A percentile compares a stretch with the other conserved stretches of the same genome.
phyloP scores from a whole-genome alignment of 2,797 vertebrate species.

The Varecia variegata region DNA sequence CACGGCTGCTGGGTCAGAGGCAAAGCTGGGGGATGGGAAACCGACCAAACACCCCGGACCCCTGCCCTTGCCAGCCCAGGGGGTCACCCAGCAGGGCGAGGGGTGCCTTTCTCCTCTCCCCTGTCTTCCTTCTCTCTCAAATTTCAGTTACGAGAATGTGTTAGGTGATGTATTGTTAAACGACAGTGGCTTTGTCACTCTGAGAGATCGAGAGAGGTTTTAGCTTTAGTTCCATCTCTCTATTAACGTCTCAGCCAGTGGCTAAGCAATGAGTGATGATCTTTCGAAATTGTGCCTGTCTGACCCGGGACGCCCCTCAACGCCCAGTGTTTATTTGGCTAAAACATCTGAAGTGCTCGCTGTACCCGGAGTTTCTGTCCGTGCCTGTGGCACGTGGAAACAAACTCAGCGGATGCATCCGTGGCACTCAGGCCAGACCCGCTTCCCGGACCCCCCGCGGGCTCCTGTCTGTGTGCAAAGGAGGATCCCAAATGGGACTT shows the following conservation, averaged over 20 bases:
- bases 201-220: background rate
- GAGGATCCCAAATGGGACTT: background rate
- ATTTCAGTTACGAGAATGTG: background rate
- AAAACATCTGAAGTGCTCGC: background rate
- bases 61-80: background rate
- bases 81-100: background rate
- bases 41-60: accelerated
- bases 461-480: background rate
- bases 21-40: background rate
- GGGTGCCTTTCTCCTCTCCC: background rate
- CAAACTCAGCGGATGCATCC: background rate
- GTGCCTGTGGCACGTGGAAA: accelerated
- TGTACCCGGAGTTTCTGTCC: background rate
- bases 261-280: background rate
- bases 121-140: background rate
- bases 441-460: accelerated
- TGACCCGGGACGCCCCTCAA: background rate
- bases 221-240: background rate
- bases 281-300: background rate
- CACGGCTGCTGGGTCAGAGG: background rate
- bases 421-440: background rate
- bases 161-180: accelerated
- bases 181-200: accelerated
- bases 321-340: background rate
- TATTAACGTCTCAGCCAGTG: background rate